Evolutionary conservation across 1,140 invertebrate species (phyloP).

Genomic region (Pogonomyrmex californicus): DNA sequence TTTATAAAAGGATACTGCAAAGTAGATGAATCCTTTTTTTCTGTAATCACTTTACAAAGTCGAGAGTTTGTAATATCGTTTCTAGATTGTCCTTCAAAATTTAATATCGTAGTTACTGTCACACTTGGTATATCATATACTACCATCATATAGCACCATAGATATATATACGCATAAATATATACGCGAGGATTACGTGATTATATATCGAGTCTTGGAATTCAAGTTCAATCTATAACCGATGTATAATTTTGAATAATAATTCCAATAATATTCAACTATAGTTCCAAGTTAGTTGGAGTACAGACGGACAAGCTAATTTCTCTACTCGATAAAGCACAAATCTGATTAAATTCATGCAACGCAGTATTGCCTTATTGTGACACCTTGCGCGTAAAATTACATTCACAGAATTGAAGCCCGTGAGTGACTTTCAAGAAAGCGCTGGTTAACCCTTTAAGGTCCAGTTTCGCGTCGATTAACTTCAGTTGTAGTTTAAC

Average conservation of each 20-base stretch:
- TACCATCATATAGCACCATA: background rate
- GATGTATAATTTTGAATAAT: conserved; percentile 5
- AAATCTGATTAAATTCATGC: conserved; percentile 17
- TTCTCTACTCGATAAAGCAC: conserved; percentile 32
- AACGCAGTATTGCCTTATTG: background rate
- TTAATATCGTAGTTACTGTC: conserved; percentile 57
- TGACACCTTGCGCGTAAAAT: conserved; percentile 7
- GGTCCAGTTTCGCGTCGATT: conserved; percentile 1
- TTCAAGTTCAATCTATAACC: background rate
- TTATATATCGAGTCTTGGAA: conserved; percentile 18
- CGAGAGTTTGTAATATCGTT: conserved; percentile 33
- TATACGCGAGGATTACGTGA: background rate
- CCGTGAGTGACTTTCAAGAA: conserved; percentile 31
- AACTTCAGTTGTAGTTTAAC: conserved; percentile 25
- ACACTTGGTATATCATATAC: background rate
- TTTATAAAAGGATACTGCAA: conserved; percentile 28
- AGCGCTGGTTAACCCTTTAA: conserved; percentile 29
- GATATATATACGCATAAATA: background rate
- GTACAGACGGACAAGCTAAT: conserved; percentile 1
- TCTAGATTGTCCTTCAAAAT: conserved; percentile 42
- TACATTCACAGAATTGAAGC: conserved; percentile 22
- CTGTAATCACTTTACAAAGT: conserved; percentile 40
- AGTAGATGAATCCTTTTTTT: conserved; percentile 34
- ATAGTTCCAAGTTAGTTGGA: background rate
- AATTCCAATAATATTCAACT: conserved; percentile 24